Evolutionary conservation across 2,888 invertebrate genomes (phyloP).

Genomic region (Bombylius major): DNA sequence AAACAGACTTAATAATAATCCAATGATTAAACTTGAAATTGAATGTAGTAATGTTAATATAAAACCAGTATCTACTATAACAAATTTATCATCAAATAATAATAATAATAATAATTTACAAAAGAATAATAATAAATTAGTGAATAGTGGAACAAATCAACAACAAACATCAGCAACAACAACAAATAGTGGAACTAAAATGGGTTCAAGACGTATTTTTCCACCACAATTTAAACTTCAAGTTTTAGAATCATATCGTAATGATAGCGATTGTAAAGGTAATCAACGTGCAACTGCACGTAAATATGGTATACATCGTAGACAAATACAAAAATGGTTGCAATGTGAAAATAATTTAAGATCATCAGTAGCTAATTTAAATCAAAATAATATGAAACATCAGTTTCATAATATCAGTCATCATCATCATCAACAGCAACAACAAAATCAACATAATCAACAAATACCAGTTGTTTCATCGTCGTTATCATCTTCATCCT

Average conservation of each 20-base stretch:
- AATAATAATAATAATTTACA: background rate
- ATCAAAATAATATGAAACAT: slow-evolving; percentile 28
- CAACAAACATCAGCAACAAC: background rate
- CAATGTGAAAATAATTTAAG: slow-evolving; percentile 71
- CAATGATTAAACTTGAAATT: slow-evolving; percentile 39
- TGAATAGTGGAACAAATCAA: slow-evolving; percentile 1
- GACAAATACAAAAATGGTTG: slow-evolving; percentile 86
- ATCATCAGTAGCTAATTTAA: slow-evolving; percentile 50
- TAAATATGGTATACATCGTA: slow-evolving; percentile 78
- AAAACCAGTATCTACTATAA: background rate
- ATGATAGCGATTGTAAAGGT: slow-evolving; percentile 76
- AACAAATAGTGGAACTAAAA: slow-evolving; percentile 33
- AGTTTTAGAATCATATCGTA: slow-evolving; percentile 76
- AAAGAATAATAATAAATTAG: background rate
- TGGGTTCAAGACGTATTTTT: slow-evolving; percentile 78
- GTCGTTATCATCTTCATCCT: background rate
- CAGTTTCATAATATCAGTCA: slow-evolving; percentile 28
- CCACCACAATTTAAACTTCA: slow-evolving; percentile 80
- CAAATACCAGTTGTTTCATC: slow-evolving; percentile 13
- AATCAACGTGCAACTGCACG: slow-evolving; percentile 82
- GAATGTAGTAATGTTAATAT: slow-evolving; percentile 22
- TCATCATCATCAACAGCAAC: slow-evolving; percentile 17
- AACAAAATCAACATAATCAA: slow-evolving; percentile 23
- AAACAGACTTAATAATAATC: slow-evolving; percentile 41
- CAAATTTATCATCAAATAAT: background rate